These are phyloP conservation scores for Drosophila infuscata DNA, from an alignment of 2,888 invertebrate genomes.

Conservation along the genomic window DNA sequence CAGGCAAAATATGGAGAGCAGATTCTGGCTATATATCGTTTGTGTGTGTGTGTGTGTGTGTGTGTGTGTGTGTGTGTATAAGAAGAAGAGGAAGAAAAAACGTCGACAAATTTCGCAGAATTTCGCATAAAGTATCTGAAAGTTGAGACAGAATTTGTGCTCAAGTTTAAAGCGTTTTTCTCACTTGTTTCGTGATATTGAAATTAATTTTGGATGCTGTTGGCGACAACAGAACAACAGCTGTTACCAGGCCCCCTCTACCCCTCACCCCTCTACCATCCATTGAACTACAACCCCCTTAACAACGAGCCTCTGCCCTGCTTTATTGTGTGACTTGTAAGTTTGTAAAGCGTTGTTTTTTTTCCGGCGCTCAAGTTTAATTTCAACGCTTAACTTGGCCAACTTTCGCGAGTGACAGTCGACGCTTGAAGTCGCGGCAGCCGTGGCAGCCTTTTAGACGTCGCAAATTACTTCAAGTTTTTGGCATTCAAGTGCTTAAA, in stretches of 20 bases:
- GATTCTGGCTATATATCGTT: not conserved
- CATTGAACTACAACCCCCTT: not conserved
- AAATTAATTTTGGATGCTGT: conserved; percentile 53
- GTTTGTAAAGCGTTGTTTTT: conserved; percentile 60
- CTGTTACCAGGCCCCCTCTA: conserved; percentile 18
- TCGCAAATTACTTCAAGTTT: conserved; percentile 70
- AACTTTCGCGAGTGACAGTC: conserved; percentile 58
- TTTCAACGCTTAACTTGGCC: conserved; percentile 78
- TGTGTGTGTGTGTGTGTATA: not conserved
- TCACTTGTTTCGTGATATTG: conserved; percentile 46
- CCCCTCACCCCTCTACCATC: not conserved
- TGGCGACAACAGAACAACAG: conserved; percentile 42
- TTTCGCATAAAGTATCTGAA: conserved; percentile 28
- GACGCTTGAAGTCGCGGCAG: conserved; percentile 29
- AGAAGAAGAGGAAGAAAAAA: not conserved
- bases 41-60: not conserved
- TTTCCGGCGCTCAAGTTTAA: conserved; percentile 67
- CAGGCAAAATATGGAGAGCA: not conserved
- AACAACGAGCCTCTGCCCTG: not conserved
- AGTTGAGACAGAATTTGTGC: conserved; percentile 25
- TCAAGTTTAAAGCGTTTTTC: conserved; percentile 27
- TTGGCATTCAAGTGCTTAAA: conserved; percentile 78
- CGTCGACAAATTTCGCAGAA: conserved; percentile 14
- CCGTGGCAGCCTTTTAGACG: conserved; percentile 61
- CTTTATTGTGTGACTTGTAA: conserved; percentile 77